Evolutionary conservation across 2,888 invertebrate genomes (phyloP), one percentile per base, ranked within the genome.

Genomic region (Elegia similella): DNA sequence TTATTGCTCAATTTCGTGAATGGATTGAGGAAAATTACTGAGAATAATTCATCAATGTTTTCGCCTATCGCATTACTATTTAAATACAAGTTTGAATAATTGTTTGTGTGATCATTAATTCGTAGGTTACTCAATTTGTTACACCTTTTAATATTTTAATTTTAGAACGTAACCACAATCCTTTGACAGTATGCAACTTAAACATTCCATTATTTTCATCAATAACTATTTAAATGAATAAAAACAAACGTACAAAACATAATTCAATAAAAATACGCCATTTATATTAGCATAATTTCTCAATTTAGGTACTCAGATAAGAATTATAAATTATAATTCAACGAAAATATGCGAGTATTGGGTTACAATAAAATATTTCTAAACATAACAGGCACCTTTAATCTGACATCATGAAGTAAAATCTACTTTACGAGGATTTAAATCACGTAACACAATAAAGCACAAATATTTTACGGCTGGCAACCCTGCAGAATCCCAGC

Each of bases 401-500:
- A 38, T 38, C 38, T 38, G 10, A 38, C 38, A 12, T 38, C 12
- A 38, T 38, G 38, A 38, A 38, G 10, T 12, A n/a, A 38, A 38
- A 38, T 38, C 12, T n/a, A 38, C 38, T 38, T 38, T 38, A 38
- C 10, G 38, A 38, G 38, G 38, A 38, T 38, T 38, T 61, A 59
- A 58, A 62, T 60, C 46, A 56, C 53, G 42, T 30, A 55, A 59
- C 62, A 59, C 56, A 48, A 30, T 15, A 48, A 32, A 29, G 5
- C 8, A 17, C 6, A 50, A 57, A 32, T 61, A 64, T 60, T 56
- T 61, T 55, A 61, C 29, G 16, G 52, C 65, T 58, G 72, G 16
- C 82, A 87, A 58, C 88, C 88, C 87, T 88, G 69, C 48, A 57
- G 58, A 60, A 59, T 55, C 65, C 68, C 67, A 53, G 73, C 79